These are phyloP conservation scores for Neoniphon sammara DNA, from an alignment of 2,797 vertebrate species.

Conservation along the genomic window DNA sequence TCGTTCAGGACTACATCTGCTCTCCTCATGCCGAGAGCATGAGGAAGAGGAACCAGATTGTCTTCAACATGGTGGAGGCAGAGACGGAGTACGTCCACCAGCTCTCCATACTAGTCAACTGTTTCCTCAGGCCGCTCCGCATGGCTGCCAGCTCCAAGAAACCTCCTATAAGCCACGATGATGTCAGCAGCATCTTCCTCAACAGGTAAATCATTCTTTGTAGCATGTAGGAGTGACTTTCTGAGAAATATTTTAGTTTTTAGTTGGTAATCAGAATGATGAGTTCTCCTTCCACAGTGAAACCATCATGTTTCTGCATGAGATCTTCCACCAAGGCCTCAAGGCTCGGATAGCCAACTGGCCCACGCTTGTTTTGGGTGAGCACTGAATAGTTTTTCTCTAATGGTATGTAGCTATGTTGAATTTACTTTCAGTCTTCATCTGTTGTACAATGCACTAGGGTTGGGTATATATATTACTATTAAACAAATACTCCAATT, in stretches of 20 bases:
- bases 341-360: slow-evolving; percentile 95
- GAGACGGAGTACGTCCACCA: slow-evolving; percentile 90
- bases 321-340: slow-evolving; percentile 97
- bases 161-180: slow-evolving; percentile 92
- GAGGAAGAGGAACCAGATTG: slow-evolving; percentile 97
- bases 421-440: too few relatives aligned
- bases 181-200: slow-evolving; percentile 95
- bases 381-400: slow-evolving; percentile 55
- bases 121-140: slow-evolving; percentile 91
- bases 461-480: too few relatives aligned
- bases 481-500: too few relatives aligned
- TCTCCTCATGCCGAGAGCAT: slow-evolving; percentile 97
- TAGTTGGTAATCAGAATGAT: not conserved
- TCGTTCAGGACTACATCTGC: slow-evolving; percentile 96
- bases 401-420: too few relatives aligned
- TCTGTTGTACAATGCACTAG: too few relatives aligned
- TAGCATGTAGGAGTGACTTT: too few relatives aligned
- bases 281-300: slow-evolving; percentile 81
- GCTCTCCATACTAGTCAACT: slow-evolving; percentile 93
- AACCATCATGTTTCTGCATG: slow-evolving; percentile 98
- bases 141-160: slow-evolving; percentile 98
- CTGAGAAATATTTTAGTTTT: not conserved
- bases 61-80: slow-evolving; percentile 96
- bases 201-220: slow-evolving; percentile 85
- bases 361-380: slow-evolving; percentile 95